phyloP scores from a whole-genome alignment of 2,888 invertebrate species.

The Ornithoptera alexandrae region DNA sequence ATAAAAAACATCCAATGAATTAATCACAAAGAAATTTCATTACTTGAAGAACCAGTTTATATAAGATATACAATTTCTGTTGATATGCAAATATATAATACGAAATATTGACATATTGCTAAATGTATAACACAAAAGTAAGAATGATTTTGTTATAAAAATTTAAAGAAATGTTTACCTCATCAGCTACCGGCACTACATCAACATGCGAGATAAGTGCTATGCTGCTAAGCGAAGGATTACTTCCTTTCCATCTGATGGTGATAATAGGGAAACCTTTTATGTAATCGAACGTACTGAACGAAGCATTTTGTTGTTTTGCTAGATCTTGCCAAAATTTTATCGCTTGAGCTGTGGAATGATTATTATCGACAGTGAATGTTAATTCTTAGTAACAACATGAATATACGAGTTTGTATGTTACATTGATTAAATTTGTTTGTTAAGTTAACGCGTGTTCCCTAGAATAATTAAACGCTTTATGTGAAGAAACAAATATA shows the following conservation, averaged over 20 bases:
- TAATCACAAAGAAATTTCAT: background rate
- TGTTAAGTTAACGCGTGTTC: no score
- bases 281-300: background rate
- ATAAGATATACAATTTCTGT: background rate
- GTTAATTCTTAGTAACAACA: background rate
- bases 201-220: constrained; percentile 7
- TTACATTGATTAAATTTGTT: no score
- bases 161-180: background rate
- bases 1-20: background rate
- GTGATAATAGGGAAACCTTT: constrained; percentile 12
- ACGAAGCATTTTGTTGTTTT: background rate
- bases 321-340: constrained; percentile 7
- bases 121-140: background rate
- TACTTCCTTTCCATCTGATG: background rate
- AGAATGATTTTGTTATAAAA: background rate
- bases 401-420: background rate
- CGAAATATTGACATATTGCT: background rate
- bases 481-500: no score
- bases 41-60: background rate
- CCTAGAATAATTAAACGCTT: no score
- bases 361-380: background rate
- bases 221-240: constrained; percentile 4
- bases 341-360: constrained; percentile 6
- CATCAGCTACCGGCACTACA: constrained; percentile 10
- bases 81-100: background rate